These are phyloP conservation scores for Archips crataeganus DNA, from an alignment of 2,888 invertebrate genomes.

Conservation along the genomic window DNA sequence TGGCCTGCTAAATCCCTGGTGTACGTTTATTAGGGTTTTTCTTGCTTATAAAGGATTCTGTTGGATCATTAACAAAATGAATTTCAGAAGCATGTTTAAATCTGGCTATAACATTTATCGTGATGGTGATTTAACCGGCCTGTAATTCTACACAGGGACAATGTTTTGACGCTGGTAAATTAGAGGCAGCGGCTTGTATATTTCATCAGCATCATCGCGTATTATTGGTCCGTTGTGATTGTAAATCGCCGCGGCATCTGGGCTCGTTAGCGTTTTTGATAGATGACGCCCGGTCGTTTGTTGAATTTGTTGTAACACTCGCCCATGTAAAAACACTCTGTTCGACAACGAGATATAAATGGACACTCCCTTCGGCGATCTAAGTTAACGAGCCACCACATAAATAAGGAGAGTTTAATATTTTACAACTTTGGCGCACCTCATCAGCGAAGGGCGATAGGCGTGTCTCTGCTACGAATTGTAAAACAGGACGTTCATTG, in stretches of 20 bases:
- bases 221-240: conserved; percentile 78
- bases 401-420: conserved; percentile 80
- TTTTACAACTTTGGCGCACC: conserved; percentile 70
- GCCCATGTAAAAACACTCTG: conserved; percentile 80
- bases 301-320: conserved; percentile 82
- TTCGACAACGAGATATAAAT: conserved; percentile 82
- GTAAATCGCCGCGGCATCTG: conserved; percentile 79
- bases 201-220: conserved; percentile 76
- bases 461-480: conserved; percentile 9
- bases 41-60: conserved; percentile 13
- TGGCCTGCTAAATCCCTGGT: conserved; percentile 20
- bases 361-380: conserved; percentile 82
- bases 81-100: conserved; percentile 5
- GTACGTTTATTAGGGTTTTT: conserved; percentile 37
- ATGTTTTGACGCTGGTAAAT: conserved; percentile 65
- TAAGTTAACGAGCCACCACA: conserved; percentile 82
- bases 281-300: conserved; percentile 83
- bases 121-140: background rate
- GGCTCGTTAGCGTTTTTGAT: conserved; percentile 85
- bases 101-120: conserved; percentile 5
- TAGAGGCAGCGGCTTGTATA: conserved; percentile 52
- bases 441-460: conserved; percentile 43
- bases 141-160: conserved; percentile 47
- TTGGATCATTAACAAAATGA: conserved; percentile 27
- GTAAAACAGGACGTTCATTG: background rate